Evolutionary conservation across 2,797 vertebrate genomes (phyloP).

Genomic region (Poeciliopsis infans): DNA sequence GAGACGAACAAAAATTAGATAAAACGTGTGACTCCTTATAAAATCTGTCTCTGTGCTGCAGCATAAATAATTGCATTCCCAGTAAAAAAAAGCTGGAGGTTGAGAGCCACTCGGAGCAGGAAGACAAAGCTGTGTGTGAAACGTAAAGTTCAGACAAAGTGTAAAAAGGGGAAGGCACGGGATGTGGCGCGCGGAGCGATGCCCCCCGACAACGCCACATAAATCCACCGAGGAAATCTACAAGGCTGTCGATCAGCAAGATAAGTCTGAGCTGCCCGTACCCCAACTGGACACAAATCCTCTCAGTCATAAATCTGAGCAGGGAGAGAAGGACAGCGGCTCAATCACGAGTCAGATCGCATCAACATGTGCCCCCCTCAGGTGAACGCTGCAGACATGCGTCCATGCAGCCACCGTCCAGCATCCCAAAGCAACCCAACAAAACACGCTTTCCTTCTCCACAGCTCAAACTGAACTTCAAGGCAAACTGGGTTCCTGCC

Average conservation of each 20-base stretch:
- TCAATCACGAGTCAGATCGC: slow-evolving; percentile 63
- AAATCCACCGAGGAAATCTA: slow-evolving; percentile 67
- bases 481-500: background rate
- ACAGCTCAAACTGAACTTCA: background rate
- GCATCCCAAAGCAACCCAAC: background rate
- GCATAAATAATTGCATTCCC: slow-evolving; percentile 74
- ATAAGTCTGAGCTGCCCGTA: slow-evolving; percentile 60
- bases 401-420: background rate
- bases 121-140: slow-evolving; percentile 23
- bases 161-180: slow-evolving; percentile 39
- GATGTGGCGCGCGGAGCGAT: background rate
- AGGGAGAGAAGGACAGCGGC: slow-evolving; percentile 60
- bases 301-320: slow-evolving; percentile 67
- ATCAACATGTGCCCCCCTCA: slow-evolving; percentile 39
- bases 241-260: slow-evolving; percentile 69
- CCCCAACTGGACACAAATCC: slow-evolving; percentile 70
- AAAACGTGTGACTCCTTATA: slow-evolving; percentile 62
- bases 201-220: slow-evolving; percentile 30
- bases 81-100: slow-evolving; percentile 63
- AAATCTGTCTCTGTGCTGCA: slow-evolving; percentile 58
- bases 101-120: slow-evolving; percentile 49
- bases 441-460: background rate
- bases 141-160: slow-evolving; percentile 61
- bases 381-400: slow-evolving; percentile 16
- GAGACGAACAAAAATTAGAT: slow-evolving; percentile 66